Evolutionary conservation across 2,113 vertebrate species (phyloP).

Genomic region (Phylloscopus whistleri): DNA sequence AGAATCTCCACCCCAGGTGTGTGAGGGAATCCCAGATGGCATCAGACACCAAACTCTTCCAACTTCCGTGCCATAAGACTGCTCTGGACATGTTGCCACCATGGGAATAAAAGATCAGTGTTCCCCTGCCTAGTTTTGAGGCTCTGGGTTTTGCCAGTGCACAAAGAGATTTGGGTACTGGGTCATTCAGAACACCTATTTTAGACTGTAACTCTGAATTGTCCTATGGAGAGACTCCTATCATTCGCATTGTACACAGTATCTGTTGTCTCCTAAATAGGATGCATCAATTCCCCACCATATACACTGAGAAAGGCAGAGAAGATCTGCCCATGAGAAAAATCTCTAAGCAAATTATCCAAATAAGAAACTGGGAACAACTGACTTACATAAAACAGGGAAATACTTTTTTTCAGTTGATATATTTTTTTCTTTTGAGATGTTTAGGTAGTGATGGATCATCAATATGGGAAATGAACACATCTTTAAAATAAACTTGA

Average conservation of each 20-base stretch:
- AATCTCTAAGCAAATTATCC: neutral
- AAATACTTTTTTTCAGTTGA: neutral
- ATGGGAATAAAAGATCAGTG: neutral
- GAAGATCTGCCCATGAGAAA: neutral
- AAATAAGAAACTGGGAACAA: neutral
- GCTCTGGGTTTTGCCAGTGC: neutral
- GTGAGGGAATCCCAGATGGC: neutral
- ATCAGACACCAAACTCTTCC: neutral
- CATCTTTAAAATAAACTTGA: neutral
- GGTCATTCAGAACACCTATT: neutral
- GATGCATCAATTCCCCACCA: neutral
- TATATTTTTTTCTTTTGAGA: neutral
- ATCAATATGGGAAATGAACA: neutral
- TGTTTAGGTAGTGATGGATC: neutral
- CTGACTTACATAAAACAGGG: neutral
- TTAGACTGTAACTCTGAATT: neutral
- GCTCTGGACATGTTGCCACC: neutral
- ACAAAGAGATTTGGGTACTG: neutral
- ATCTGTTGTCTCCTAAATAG: neutral
- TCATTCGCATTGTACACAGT: neutral
- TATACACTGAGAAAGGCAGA: neutral
- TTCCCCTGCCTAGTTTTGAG: neutral
- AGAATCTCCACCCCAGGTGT: accelerated
- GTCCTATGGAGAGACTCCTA: neutral
- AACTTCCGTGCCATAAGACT: accelerated